These are phyloP conservation scores for Chloroceryle amazona DNA, from an alignment of 2,797 vertebrate genomes.

Conservation along the genomic window DNA sequence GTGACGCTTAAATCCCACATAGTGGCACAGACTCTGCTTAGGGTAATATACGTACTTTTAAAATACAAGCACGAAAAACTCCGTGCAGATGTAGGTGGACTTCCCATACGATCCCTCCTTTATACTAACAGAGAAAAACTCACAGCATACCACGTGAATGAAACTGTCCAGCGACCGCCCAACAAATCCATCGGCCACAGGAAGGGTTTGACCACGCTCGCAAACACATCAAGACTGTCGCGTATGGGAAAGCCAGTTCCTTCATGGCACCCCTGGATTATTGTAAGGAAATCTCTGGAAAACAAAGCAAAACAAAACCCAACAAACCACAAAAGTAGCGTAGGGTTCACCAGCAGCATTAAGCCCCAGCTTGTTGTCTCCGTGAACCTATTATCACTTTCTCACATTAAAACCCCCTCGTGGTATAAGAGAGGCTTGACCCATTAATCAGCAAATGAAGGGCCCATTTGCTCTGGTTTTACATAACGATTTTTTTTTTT, in stretches of 20 bases:
- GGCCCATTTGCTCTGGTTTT: constrained; percentile 61
- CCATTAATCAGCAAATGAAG: constrained; percentile 70
- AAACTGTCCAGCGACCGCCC: neutral
- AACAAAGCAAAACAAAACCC: neutral
- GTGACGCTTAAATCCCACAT: neutral
- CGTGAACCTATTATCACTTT: constrained; percentile 56
- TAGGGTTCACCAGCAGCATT: constrained; percentile 4
- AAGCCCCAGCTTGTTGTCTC: constrained; percentile 39
- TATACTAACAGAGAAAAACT: neutral
- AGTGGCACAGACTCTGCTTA: neutral
- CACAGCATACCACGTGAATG: neutral
- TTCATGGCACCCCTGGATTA: neutral
- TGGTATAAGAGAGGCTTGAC: constrained; percentile 35
- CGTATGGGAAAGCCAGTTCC: neutral
- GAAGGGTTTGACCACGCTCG: neutral
- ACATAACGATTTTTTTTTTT: constrained; percentile 26
- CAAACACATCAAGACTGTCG: neutral
- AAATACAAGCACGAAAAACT: neutral
- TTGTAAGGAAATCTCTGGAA: neutral
- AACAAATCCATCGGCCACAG: neutral
- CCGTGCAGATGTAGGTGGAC: neutral
- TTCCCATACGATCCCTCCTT: neutral
- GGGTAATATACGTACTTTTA: neutral
- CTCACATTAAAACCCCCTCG: constrained; percentile 39
- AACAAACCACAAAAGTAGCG: neutral